phyloP scores from a whole-genome alignment of 2,888 invertebrate genomes.

The Morpho achilles region DNA sequence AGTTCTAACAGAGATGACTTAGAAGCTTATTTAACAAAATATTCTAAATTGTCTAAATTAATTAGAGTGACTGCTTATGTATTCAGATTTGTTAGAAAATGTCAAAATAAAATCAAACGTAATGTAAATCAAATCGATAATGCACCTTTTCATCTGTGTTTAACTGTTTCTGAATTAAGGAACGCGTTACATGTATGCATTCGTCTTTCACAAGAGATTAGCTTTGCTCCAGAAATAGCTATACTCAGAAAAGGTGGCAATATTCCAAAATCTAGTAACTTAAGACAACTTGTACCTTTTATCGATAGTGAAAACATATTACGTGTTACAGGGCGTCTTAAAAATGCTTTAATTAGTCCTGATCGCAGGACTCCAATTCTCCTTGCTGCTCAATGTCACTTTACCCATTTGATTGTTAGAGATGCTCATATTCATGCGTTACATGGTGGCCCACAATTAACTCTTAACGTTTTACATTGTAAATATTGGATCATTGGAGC shows the following conservation, averaged over 20 bases:
- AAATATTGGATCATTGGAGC: neutral
- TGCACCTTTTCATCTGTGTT: too few relatives aligned
- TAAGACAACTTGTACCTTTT: slow-evolving; percentile 5
- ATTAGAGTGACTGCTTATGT: slow-evolving; percentile 23
- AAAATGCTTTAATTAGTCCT: slow-evolving; percentile 5
- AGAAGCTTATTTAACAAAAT: neutral
- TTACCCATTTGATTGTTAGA: slow-evolving; percentile 5
- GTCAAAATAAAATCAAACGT: neutral
- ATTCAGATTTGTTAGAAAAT: slow-evolving; percentile 15
- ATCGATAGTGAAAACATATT: slow-evolving; percentile 7
- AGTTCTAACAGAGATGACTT: neutral
- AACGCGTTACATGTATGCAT: too few relatives aligned
- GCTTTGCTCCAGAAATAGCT: too few relatives aligned
- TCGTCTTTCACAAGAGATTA: neutral
- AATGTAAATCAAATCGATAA: too few relatives aligned
- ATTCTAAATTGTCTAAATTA: slow-evolving; percentile 22
- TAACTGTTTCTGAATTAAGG: too few relatives aligned
- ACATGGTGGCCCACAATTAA: neutral
- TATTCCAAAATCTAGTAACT: neutral
- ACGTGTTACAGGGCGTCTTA: slow-evolving; percentile 14
- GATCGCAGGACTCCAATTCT: slow-evolving; percentile 17
- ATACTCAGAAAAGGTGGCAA: neutral
- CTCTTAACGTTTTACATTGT: neutral
- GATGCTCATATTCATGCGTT: neutral
- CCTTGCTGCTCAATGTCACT: slow-evolving; percentile 11